phyloP scores from a whole-genome alignment of 2,888 invertebrate genomes.

The Pherbina coryleti region DNA sequence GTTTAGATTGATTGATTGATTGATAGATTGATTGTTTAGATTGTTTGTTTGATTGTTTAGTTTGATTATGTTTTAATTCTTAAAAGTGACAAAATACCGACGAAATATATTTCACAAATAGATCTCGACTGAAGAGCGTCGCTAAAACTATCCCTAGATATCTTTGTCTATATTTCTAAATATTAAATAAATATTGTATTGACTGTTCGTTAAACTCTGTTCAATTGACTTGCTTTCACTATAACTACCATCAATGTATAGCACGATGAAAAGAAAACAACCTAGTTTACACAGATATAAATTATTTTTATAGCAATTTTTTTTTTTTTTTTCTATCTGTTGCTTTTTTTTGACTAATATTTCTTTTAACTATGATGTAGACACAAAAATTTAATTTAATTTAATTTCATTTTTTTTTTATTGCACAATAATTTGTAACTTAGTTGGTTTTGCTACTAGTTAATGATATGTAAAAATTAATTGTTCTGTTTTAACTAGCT shows the following conservation, averaged over 20 bases:
- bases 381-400: conserved; percentile 17
- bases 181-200: not conserved
- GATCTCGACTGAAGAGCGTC: not conserved
- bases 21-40: conserved; percentile 20
- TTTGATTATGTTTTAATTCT: not conserved
- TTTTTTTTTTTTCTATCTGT: not conserved
- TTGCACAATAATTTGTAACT: conserved; percentile 28
- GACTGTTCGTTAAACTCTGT: not conserved
- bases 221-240: conserved; percentile 3
- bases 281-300: not conserved
- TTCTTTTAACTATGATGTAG: conserved; percentile 26
- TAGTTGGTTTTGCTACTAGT: conserved; percentile 6
- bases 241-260: not conserved
- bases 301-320: no score
- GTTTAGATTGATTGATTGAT: conserved; percentile 8
- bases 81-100: not conserved
- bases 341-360: not conserved
- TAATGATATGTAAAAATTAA: conserved; percentile 38
- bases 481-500: conserved; percentile 21
- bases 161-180: not conserved
- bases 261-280: not conserved
- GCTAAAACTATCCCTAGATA: not conserved
- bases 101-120: conserved; percentile 17
- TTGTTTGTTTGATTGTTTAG: not conserved
- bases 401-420: not conserved